Evolutionary conservation across 2,797 vertebrate species (phyloP), one percentile per base, ranked within the genome.

Genomic region (Gambusia yucatana): DNA sequence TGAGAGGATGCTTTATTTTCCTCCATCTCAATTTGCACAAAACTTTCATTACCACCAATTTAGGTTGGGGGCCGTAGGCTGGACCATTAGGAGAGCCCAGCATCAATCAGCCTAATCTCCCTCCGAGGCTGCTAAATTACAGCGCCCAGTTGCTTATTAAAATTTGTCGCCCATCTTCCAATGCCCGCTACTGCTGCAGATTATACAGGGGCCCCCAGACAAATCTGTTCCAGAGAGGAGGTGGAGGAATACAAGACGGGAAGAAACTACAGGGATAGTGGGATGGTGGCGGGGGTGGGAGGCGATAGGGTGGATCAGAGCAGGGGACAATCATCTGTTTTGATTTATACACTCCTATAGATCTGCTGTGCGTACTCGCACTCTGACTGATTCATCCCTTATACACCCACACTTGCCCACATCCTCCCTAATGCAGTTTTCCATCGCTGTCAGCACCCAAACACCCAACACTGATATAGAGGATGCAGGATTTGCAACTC

Each of bases 31-130:
- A 96, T 96, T 96, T 96, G 95, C 96, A 96, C 95, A 96, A 96
- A 96, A 96, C 95, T 95, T 96, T 96, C 95, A 96, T 96, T 96
- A 96, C 93, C 90, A 88, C 93, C 92, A 95, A 95, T 94, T 95
- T 95, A 92, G 93, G 77, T 88, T 81, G 57, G 87, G 88, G 91
- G 93, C 93, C 92, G 89, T 93, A 94, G 95, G 94, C 94, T 92
- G 93, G 92, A 91, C 95, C 95, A 96, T 96, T 96, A 96, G 92
- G 87, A 82, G 86, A 87, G 85, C 87, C 87, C 84, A 47, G 92
- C 93, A 96, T 96, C 95, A 94, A 96, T 96, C 95, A 96, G 90
- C 83, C 91, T 95, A 95, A 95, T 95, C 94, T 95, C 89, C 94
- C 94, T 95, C 95, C 91, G 90, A 93, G 93, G 92, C 92, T 85